These are phyloP conservation scores for Lochmaea capreae DNA, from an alignment of 2,888 invertebrate species.

Conservation along the genomic window DNA sequence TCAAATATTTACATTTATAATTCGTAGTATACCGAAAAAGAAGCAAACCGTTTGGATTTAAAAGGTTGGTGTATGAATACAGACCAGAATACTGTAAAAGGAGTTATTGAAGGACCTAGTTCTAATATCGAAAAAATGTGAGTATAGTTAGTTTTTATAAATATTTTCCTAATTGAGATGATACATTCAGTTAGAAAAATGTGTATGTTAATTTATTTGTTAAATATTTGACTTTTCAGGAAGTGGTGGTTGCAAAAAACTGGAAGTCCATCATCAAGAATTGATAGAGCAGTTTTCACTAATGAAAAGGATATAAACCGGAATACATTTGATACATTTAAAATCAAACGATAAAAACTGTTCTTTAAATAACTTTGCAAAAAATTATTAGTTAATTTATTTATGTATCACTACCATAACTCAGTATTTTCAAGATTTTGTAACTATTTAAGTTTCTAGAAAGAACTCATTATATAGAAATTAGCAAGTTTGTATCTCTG, in stretches of 20 bases:
- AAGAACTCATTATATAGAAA: no score
- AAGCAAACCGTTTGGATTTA: slow-evolving; percentile 73
- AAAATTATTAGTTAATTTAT: not conserved
- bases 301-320: slow-evolving; percentile 71
- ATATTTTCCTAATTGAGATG: no score
- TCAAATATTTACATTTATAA: slow-evolving; percentile 33
- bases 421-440: not conserved
- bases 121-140: slow-evolving; percentile 74
- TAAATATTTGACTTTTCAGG: slow-evolving; percentile 58
- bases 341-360: slow-evolving; percentile 49
- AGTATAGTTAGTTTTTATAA: slow-evolving; percentile 55
- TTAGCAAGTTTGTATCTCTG: not conserved
- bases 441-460: not conserved
- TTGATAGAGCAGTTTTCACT: slow-evolving; percentile 79
- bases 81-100: slow-evolving; percentile 74
- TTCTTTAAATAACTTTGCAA: not conserved
- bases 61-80: slow-evolving; percentile 83
- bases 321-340: slow-evolving; percentile 49
- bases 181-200: not conserved
- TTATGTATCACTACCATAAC: not conserved
- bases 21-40: slow-evolving; percentile 74
- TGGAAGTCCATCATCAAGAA: slow-evolving; percentile 81
- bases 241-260: slow-evolving; percentile 73
- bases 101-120: slow-evolving; percentile 73
- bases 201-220: slow-evolving; percentile 4